A percentile compares a stretch with the other conserved stretches of the same genome.
Evolutionary conservation across 23 tunicate species (phyloP).

Genomic region (Ascidia mentula): DNA sequence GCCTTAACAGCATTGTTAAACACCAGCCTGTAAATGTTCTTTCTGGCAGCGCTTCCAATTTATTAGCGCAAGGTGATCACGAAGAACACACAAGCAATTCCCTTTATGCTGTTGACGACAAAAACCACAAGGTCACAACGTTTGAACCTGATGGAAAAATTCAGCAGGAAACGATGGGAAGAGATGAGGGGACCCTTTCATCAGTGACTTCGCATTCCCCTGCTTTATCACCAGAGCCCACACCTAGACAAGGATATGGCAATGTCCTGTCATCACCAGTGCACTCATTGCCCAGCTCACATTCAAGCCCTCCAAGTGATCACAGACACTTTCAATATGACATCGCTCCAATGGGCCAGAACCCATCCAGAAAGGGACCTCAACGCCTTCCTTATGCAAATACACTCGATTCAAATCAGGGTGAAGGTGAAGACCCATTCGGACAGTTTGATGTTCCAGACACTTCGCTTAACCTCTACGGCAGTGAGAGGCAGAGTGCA

Average conservation of each 20-base stretch:
- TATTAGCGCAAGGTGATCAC: not conserved
- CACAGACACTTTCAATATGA: conserved; percentile 1
- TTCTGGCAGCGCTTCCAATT: not conserved
- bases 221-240: conserved; percentile 9
- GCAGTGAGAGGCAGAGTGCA: not conserved
- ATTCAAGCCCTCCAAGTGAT: not conserved
- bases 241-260: not conserved
- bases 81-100: not conserved
- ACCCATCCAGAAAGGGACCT: not conserved
- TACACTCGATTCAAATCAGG: not conserved
- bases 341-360: not conserved
- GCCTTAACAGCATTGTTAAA: not conserved
- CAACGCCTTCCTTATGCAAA: not conserved
- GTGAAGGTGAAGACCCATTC: conserved; percentile 33
- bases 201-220: conserved; percentile 28
- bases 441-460: conserved; percentile 24
- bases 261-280: not conserved
- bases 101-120: not conserved
- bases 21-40: not conserved
- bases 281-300: not conserved
- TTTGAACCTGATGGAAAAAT: conserved; percentile 33
- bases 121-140: conserved; percentile 31
- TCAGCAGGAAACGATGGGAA: conserved; percentile 16
- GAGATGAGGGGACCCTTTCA: conserved; percentile 24
- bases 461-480: conserved; percentile 26